These are phyloP conservation scores for Eupristina koningsbergeri DNA, from an alignment of 1,140 invertebrate species.

Conservation along the genomic window DNA sequence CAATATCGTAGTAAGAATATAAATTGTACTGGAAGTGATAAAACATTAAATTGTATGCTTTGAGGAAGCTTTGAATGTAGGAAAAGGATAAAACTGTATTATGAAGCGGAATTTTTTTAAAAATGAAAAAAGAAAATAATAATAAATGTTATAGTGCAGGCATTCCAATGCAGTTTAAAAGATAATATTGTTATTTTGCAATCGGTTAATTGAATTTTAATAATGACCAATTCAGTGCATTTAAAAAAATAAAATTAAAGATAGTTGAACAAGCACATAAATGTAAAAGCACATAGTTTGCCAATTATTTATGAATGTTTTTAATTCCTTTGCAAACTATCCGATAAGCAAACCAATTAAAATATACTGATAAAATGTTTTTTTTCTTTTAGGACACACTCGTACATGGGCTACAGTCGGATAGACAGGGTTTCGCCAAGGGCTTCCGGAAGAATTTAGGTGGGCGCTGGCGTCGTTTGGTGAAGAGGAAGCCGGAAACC, in stretches of 20 bases:
- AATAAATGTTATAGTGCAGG: not conserved
- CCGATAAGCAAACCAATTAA: too few relatives aligned
- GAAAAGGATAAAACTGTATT: not conserved
- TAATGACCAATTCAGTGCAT: too few relatives aligned
- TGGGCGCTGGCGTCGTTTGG: constrained; percentile 85
- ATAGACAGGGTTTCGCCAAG: constrained; percentile 82
- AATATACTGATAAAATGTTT: not conserved
- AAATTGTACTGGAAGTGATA: not conserved
- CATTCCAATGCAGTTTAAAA: too few relatives aligned
- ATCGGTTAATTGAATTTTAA: too few relatives aligned
- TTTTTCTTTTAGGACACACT: constrained; percentile 80
- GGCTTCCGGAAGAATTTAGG: constrained; percentile 87
- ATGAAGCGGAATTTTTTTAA: not conserved
- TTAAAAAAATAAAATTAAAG: too few relatives aligned
- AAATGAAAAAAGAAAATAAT: not conserved
- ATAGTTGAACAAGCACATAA: too few relatives aligned
- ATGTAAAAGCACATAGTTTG: too few relatives aligned
- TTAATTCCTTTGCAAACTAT: too few relatives aligned
- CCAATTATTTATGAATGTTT: too few relatives aligned
- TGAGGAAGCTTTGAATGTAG: too few relatives aligned
- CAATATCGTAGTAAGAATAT: not conserved
- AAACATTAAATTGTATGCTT: not conserved
- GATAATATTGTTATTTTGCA: too few relatives aligned
- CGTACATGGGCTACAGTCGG: constrained; percentile 80
- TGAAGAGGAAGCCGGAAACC: constrained; percentile 84